Conservation (phyloP, 2,797 vertebrate genomes). For the Pangasius mekongensis region DNA sequence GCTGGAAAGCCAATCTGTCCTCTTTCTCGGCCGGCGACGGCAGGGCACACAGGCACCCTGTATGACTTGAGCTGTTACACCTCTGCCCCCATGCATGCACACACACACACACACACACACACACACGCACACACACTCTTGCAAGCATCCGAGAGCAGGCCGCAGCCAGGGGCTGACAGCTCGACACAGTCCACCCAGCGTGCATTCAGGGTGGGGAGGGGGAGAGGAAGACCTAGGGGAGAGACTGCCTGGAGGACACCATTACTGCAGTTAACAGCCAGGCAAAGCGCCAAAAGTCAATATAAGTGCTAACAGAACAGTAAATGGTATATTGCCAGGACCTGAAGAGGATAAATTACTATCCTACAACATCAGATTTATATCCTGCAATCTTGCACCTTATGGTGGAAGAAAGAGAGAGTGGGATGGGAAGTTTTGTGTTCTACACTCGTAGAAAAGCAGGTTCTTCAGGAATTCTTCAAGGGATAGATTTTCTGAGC, state of each 20-base stretch:
- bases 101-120: conserved; percentile 61
- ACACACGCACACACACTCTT: conserved; percentile 43
- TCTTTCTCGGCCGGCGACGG: conserved; percentile 52
- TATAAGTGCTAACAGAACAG: conserved; percentile 39
- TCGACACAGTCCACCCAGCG: conserved; percentile 60
- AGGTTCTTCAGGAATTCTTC: neutral
- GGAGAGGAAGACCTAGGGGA: conserved; percentile 41
- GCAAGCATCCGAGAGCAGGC: conserved; percentile 68
- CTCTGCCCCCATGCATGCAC: conserved; percentile 70
- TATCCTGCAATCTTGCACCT: neutral
- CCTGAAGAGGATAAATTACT: neutral
- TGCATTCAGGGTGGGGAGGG: conserved; percentile 48
- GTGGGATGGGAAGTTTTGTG: neutral
- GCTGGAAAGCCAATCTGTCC: conserved; percentile 83
- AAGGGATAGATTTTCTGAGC: neutral
- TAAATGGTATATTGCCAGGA: conserved; percentile 33
- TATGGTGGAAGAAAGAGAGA: neutral
- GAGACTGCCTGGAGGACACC: conserved; percentile 49
- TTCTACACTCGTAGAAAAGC: neutral
- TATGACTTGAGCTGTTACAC: conserved; percentile 64
- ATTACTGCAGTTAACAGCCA: conserved; percentile 57
- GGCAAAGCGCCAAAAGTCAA: conserved; percentile 65
- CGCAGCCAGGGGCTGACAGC: conserved; percentile 67
- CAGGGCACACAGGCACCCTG: conserved; percentile 63
- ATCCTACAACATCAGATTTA: neutral